Percentiles rank a stretch among this genome's conserved stretches.
phyloP scores from a whole-genome alignment of 2,113 vertebrate genomes.

The Phainopepla nitens region DNA sequence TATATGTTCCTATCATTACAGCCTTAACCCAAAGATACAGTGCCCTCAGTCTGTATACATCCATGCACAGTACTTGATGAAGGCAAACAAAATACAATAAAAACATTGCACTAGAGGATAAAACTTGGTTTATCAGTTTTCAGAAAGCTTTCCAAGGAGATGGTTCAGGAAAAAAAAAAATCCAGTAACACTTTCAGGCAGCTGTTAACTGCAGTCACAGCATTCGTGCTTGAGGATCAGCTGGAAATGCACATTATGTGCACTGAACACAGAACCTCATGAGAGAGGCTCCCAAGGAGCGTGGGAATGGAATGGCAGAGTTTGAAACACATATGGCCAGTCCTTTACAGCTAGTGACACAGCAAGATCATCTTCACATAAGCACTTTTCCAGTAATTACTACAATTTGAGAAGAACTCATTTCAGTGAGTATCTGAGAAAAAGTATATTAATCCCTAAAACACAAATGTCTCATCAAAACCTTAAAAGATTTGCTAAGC shows the following conservation, averaged over 20 bases:
- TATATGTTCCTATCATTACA: fast-evolving
- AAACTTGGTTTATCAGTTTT: neutral
- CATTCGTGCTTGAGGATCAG: neutral
- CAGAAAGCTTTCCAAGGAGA: neutral
- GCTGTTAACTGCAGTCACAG: neutral
- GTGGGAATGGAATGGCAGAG: neutral
- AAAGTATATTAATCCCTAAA: neutral
- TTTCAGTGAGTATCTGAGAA: neutral
- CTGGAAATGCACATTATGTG: neutral
- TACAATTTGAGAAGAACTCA: neutral
- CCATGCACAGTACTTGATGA: neutral
- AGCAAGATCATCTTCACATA: neutral
- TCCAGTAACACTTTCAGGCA: neutral
- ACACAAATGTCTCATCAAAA: neutral
- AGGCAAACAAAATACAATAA: neutral
- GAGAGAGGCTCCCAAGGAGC: neutral
- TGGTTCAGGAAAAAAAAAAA: neutral
- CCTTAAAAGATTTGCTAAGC: neutral
- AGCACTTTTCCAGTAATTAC: neutral
- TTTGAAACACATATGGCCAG: neutral
- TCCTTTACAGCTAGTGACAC: neutral
- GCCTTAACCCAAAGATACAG: neutral
- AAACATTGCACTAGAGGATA: neutral
- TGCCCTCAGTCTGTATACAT: neutral
- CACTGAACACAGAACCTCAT: neutral